phyloP scores from a whole-genome alignment of 2,888 invertebrate genomes.

The Tetragnatha montana region DNA sequence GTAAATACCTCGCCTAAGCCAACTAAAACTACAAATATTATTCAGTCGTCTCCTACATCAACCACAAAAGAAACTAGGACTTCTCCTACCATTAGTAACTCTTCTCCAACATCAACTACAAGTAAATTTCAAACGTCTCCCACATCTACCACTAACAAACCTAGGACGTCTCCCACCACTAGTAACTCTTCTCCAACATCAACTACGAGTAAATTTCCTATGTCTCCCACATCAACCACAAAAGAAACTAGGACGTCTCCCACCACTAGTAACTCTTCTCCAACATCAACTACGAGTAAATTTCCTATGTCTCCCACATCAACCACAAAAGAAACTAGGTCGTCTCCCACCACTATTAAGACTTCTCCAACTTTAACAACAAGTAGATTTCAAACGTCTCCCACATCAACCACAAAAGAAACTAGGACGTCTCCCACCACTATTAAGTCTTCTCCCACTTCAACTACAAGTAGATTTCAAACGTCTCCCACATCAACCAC shows the following conservation, averaged over 20 bases:
- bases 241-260: not conserved
- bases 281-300: not conserved
- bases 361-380: no score
- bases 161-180: no score
- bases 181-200: no score
- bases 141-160: not conserved
- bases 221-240: not conserved
- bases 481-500: not conserved
- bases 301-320: not conserved
- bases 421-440: no score
- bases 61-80: no score
- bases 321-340: not conserved
- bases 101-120: no score
- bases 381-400: not conserved
- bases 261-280: not conserved
- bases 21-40: no score
- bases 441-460: no score
- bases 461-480: not conserved
- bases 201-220: not conserved
- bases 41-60: no score
- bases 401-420: not conserved
- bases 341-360: no score
- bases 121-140: not conserved
- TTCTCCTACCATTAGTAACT: no score
- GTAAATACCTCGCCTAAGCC: no score